A percentile compares a stretch with the other conserved stretches of the same genome.
phyloP scores from a whole-genome alignment of 2,888 invertebrate species.

The Ornithoptera priamus region DNA sequence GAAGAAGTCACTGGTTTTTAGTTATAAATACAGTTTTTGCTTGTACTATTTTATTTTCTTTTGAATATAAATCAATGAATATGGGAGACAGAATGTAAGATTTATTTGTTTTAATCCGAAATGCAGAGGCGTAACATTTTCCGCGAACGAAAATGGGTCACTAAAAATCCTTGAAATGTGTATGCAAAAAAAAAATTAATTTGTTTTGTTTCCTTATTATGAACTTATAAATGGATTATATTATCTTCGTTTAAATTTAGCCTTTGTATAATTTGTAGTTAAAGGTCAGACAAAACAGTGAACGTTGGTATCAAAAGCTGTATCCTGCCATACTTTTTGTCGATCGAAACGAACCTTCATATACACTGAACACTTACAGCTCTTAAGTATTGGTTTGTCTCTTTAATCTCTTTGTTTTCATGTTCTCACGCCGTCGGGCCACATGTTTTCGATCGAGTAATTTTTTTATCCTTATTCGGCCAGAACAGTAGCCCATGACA shows the following conservation, averaged over 20 bases:
- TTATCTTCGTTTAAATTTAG: slow-evolving; percentile 1
- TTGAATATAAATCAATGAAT: slow-evolving; percentile 12
- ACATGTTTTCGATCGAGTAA: slow-evolving; percentile 69
- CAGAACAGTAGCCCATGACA: slow-evolving; percentile 52
- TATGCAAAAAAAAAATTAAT: not conserved
- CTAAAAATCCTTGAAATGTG: not conserved
- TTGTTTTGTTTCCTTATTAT: not conserved
- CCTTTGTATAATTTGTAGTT: slow-evolving; percentile 11
- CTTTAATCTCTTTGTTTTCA: slow-evolving; percentile 60
- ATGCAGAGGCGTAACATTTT: slow-evolving; percentile 5
- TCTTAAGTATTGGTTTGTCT: slow-evolving; percentile 50
- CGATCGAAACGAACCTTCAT: slow-evolving; percentile 14
- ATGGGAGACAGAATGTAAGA: slow-evolving; percentile 6
- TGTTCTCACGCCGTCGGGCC: slow-evolving; percentile 71
- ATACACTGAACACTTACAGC: slow-evolving; percentile 34
- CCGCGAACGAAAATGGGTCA: not conserved
- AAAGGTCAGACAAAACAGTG: slow-evolving; percentile 14
- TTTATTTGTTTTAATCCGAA: slow-evolving; percentile 21
- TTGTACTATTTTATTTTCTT: not conserved
- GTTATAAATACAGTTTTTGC: not conserved
- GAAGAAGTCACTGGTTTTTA: not conserved
- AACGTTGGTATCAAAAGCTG: slow-evolving; percentile 7
- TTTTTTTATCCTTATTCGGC: slow-evolving; percentile 63
- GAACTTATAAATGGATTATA: not conserved
- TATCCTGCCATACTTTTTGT: not conserved